Percentiles rank a stretch among this genome's conserved stretches.
Conservation (phyloP, 1,140 invertebrate species). For the Drosophila nikananu region DNA sequence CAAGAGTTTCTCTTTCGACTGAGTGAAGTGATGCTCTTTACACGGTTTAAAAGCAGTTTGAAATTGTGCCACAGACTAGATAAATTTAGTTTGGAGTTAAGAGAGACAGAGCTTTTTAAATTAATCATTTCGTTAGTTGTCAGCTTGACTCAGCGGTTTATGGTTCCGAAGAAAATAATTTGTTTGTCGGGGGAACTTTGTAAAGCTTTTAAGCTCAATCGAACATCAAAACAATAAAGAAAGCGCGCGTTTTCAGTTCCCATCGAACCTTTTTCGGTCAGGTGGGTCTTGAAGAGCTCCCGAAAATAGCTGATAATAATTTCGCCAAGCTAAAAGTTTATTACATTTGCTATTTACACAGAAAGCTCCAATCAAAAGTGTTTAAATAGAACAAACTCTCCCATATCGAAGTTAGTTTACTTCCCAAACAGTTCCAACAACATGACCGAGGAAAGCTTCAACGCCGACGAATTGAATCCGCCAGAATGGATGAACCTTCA, state of each 20-base stretch:
- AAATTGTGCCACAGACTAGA: not conserved
- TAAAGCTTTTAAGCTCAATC: conserved; percentile 3
- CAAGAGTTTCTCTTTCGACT: conserved; percentile 6
- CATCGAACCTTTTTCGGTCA: no score
- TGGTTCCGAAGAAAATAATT: not conserved
- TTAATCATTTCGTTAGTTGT: not conserved
- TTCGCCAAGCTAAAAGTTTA: not conserved
- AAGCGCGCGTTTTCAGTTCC: not conserved
- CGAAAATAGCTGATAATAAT: conserved; percentile 7
- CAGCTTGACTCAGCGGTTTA: not conserved
- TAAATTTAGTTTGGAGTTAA: not conserved
- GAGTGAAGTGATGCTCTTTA: not conserved
- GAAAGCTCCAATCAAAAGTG: not conserved
- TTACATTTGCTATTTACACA: conserved; percentile 1
- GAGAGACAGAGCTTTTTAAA: not conserved
- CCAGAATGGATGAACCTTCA: conserved; percentile 29
- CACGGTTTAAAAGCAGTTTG: not conserved
- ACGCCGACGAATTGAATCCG: conserved; percentile 13
- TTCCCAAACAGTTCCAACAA: not conserved
- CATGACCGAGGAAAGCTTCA: conserved; percentile 4
- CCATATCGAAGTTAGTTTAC: not conserved
- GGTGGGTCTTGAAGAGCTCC: conserved; percentile 1
- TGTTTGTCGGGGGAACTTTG: not conserved
- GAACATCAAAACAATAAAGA: not conserved
- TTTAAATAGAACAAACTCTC: not conserved